Base-by-base conservation (phyloP, 2,113 vertebrate species). In the Phylloscopus trochiloides region DNA sequence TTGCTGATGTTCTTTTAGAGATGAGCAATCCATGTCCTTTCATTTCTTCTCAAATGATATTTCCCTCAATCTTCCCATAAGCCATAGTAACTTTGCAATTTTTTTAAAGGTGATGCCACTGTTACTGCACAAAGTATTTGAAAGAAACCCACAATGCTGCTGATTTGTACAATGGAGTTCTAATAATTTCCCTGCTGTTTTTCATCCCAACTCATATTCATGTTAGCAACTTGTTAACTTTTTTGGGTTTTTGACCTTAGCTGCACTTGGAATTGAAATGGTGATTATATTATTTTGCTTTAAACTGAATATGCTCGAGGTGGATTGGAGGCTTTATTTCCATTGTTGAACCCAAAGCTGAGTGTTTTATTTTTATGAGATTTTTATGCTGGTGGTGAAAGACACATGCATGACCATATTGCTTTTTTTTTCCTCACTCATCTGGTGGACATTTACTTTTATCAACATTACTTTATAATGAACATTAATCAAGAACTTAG, bases 161-260 rank as follows among this genome's bases (percentile, higher is more conserved):
- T 78, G 71, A 72, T 85, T 82, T 65, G 34, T 87, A 79, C 67
- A 55, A 34, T 36, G 50, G 14, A 63, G 57, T 93, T 87, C 77
- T 82, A 85, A 72, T 85, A 73, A 75, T 90, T 91, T 95, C 54
- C 66, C 58, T 66, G 57, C 80, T 92, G 58, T 38, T 96, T 81
- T 95, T 78, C 70, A 79, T 85, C 42, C 24, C 32, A 79, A 32
- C 88, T 92, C 80, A 62, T 82, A 89, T 79, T 72, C 70, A 36
- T 43, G 45, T 89, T 90, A 88, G 43, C 62, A 75, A 17, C 36
- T 71, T 89, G 24, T 82, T 86, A 90, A 72, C 19, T 57, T 70
- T 81, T 78, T 73, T 34, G 8, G 5, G 29, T 21, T 87, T 91
- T 57, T 59, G 6, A 74, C 73, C 21, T 22, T 31, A 91, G 16